These are phyloP conservation scores for Atherinosoma microstoma DNA, from an alignment of 2,797 vertebrate genomes.

Conservation along the genomic window DNA sequence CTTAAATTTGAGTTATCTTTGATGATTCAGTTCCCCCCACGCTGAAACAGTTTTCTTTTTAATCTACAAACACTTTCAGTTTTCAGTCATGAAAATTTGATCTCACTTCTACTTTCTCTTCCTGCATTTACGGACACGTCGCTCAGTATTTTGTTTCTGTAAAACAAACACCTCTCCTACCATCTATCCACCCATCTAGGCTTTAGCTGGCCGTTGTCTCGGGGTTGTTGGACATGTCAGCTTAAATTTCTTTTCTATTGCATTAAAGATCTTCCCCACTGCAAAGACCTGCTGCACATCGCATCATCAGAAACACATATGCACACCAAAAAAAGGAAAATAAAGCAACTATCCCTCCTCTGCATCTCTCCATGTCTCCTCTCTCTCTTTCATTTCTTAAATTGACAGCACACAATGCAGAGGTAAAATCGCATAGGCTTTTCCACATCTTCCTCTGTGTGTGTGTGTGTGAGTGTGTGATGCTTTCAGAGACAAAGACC, in stretches of 20 bases:
- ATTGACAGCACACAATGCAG: slow-evolving; percentile 72
- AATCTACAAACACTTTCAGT: not conserved
- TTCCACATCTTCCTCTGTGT: slow-evolving; percentile 41
- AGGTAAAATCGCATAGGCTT: slow-evolving; percentile 73
- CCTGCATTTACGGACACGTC: not conserved
- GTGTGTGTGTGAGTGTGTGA: slow-evolving; percentile 34
- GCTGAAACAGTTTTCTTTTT: slow-evolving; percentile 1
- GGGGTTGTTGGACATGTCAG: slow-evolving; percentile 55
- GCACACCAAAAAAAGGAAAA: slow-evolving; percentile 2
- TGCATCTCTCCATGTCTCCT: slow-evolving; percentile 42
- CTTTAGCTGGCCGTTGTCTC: slow-evolving; percentile 56
- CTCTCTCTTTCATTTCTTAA: slow-evolving; percentile 36
- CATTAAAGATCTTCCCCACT: slow-evolving; percentile 39
- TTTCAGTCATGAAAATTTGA: not conserved
- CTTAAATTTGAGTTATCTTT: slow-evolving; percentile 1
- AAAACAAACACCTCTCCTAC: slow-evolving; percentile 22
- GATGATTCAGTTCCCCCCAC: not conserved
- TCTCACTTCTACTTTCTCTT: not conserved
- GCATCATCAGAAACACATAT: slow-evolving; percentile 21
- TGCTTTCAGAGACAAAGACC: slow-evolving; percentile 85
- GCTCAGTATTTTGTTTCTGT: not conserved
- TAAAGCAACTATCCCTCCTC: slow-evolving; percentile 39
- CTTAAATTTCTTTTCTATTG: slow-evolving; percentile 66
- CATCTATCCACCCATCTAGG: slow-evolving; percentile 31
- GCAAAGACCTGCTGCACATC: slow-evolving; percentile 27